Conservation (phyloP, 2,888 invertebrate genomes). For the Synergus laeviventris region DNA sequence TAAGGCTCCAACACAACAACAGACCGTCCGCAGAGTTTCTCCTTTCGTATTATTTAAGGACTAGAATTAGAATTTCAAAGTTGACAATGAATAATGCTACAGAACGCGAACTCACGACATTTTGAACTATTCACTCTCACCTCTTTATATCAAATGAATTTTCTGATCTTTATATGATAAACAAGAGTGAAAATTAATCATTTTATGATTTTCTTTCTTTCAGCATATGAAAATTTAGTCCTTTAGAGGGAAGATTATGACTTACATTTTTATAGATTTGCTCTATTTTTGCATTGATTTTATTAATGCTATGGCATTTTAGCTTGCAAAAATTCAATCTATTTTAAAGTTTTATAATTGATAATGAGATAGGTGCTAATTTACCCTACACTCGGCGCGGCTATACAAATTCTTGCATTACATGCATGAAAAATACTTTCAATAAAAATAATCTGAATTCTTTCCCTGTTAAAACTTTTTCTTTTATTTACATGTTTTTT, state of each 20-base stretch:
- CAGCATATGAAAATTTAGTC: too few species aligned
- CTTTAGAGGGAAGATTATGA: too few species aligned
- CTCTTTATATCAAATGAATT: neutral
- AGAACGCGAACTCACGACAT: neutral
- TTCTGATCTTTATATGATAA: neutral
- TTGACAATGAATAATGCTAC: conserved; percentile 32
- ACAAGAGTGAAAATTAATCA: too few species aligned
- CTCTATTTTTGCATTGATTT: too few species aligned
- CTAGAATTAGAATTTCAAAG: conserved; percentile 33
- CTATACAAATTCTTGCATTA: neutral
- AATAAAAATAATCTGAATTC: neutral
- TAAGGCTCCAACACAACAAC: neutral
- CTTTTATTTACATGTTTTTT: too few species aligned
- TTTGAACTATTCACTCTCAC: neutral
- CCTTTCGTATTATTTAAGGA: conserved; percentile 33
- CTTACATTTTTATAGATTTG: too few species aligned
- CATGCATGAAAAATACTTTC: neutral
- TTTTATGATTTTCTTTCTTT: too few species aligned
- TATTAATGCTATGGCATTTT: too few species aligned
- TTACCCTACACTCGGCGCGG: too few species aligned
- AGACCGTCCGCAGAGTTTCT: conserved; percentile 15
- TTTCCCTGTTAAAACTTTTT: neutral
- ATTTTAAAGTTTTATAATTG: too few species aligned
- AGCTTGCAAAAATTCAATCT: too few species aligned
- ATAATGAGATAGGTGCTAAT: too few species aligned